Conservation (phyloP, 2,113 vertebrate genomes). For the Connochaetes taurinus region DNA sequence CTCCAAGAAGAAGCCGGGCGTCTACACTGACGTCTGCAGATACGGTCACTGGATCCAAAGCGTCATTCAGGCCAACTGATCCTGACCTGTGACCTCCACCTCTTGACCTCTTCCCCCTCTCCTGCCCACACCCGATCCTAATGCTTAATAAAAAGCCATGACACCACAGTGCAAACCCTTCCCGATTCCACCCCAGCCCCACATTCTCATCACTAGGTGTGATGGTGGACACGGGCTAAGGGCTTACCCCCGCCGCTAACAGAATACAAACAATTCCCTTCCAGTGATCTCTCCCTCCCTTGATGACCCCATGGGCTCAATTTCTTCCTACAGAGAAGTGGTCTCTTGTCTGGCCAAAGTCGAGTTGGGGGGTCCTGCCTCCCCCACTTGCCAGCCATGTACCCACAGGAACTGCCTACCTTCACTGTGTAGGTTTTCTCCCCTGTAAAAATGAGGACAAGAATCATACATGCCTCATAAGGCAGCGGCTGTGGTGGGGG, state of each 20-base stretch:
- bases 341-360: background rate
- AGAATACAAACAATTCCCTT: background rate
- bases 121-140: background rate
- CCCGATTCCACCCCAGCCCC: background rate
- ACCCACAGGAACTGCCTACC: background rate
- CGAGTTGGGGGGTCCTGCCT: background rate
- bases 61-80: background rate
- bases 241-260: background rate
- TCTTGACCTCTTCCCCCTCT: background rate
- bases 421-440: background rate
- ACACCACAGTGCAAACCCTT: background rate
- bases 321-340: background rate
- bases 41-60: conserved; percentile 47
- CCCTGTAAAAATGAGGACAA: background rate
- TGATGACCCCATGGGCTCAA: too few species aligned
- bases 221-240: background rate
- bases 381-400: background rate
- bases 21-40: conserved; percentile 62
- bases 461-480: accelerated
- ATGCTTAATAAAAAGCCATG: background rate
- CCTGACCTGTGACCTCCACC: background rate
- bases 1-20: conserved; percentile 56
- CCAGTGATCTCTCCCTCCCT: too few species aligned
- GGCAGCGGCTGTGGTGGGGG: background rate
- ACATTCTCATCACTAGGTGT: background rate